These are phyloP conservation scores for Sebastes aleutianus DNA, from an alignment of 2,797 vertebrate species.

Conservation along the genomic window DNA sequence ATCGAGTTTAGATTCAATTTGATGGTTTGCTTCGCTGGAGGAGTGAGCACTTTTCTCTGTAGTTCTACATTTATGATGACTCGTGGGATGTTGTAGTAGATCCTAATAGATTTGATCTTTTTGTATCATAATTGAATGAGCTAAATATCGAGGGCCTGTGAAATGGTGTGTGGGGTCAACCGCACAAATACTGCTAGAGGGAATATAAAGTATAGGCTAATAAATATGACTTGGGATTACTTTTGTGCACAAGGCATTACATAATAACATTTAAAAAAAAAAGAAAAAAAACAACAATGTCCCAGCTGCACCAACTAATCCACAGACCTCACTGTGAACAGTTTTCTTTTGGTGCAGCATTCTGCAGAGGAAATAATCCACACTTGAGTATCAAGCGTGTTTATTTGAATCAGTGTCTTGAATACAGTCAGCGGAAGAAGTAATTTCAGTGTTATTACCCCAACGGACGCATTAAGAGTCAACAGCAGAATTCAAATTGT, in stretches of 20 bases:
- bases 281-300: neutral
- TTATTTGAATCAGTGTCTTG: conserved; percentile 31
- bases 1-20: conserved; percentile 29
- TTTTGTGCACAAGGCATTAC: neutral
- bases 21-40: conserved; percentile 11
- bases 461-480: conserved; percentile 13
- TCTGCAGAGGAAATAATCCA: conserved; percentile 15
- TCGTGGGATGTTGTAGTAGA: neutral
- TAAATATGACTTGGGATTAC: neutral
- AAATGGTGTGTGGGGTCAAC: neutral
- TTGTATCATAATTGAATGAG: conserved; percentile 17
- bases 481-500: conserved; percentile 18
- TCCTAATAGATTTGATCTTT: conserved; percentile 16
- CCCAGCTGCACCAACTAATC: neutral
- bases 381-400: conserved; percentile 1
- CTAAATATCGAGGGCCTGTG: neutral
- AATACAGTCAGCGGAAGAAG: conserved; percentile 32
- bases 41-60: conserved; percentile 22
- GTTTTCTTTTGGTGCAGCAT: neutral
- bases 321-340: neutral
- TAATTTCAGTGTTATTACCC: conserved; percentile 34
- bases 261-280: neutral
- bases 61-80: neutral
- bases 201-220: neutral
- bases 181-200: neutral